A percentile compares a stretch with the other conserved stretches of the same genome.
These are phyloP conservation scores for Lordiphosa clarofinis DNA, from an alignment of 1,140 invertebrate species.

Conservation along the genomic window DNA sequence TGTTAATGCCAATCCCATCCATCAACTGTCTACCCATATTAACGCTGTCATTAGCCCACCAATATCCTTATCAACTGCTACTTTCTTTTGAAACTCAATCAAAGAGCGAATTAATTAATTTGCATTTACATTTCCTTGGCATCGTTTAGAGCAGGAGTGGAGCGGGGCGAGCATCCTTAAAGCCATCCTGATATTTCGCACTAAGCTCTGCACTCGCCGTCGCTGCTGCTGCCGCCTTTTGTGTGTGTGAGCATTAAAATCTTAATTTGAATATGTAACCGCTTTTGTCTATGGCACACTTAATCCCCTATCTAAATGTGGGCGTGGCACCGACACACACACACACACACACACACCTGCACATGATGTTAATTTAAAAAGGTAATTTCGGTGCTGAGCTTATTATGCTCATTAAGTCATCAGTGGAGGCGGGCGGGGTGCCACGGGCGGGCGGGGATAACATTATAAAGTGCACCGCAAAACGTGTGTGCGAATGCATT, in stretches of 20 bases:
- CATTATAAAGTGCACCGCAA: constrained; percentile 71
- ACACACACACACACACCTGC: too few species aligned
- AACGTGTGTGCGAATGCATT: constrained; percentile 47
- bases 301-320: constrained; percentile 16
- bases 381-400: constrained; percentile 73
- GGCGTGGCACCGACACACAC: constrained; percentile 5
- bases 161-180: neutral
- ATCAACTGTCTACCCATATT: too few species aligned
- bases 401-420: constrained; percentile 78
- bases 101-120: constrained; percentile 58
- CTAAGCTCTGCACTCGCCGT: too few species aligned
- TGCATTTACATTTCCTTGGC: constrained; percentile 54
- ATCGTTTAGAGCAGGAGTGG: constrained; percentile 20
- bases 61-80: too few species aligned
- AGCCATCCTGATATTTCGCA: neutral
- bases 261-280: constrained; percentile 75
- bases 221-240: neutral
- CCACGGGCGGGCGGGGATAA: constrained; percentile 9
- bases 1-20: too few species aligned
- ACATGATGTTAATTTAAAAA: constrained; percentile 76
- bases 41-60: too few species aligned
- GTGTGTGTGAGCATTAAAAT: constrained; percentile 70
- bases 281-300: constrained; percentile 52
- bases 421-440: constrained; percentile 19
- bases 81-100: constrained; percentile 29